These are phyloP conservation scores for Fragum whitleyi DNA, from an alignment of 2,888 invertebrate species.

Conservation along the genomic window DNA sequence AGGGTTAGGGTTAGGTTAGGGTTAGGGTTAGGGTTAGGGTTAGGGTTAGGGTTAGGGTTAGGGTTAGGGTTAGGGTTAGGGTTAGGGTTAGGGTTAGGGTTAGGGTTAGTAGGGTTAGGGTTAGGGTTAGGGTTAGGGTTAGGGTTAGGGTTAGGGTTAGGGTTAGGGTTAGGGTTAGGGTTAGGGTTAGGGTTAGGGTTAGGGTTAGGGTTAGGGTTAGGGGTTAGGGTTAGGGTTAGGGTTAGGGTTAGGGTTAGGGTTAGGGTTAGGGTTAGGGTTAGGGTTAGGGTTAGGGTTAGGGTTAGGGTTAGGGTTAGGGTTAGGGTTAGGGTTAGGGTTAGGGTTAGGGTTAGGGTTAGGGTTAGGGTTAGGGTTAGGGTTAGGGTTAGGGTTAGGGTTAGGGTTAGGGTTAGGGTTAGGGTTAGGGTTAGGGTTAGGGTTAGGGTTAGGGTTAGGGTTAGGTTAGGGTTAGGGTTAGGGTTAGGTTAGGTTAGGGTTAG, in stretches of 20 bases:
- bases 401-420: conserved; percentile 54
- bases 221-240: too few species aligned
- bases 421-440: conserved; percentile 55
- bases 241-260: conserved; percentile 63
- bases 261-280: conserved; percentile 62
- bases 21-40: conserved; percentile 69
- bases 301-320: conserved; percentile 57
- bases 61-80: conserved; percentile 59
- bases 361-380: conserved; percentile 63
- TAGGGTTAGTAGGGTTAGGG: too few species aligned
- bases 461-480: too few species aligned
- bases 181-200: conserved; percentile 71
- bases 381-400: conserved; percentile 36
- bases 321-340: conserved; percentile 72
- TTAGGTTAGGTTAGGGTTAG: too few species aligned
- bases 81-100: conserved; percentile 53
- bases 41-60: conserved; percentile 69
- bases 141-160: conserved; percentile 66
- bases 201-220: conserved; percentile 73
- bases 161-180: conserved; percentile 59
- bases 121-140: conserved; percentile 63
- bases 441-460: conserved; percentile 56
- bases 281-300: conserved; percentile 59
- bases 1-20: conserved; percentile 73
- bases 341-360: conserved; percentile 65